These are phyloP conservation scores for Priapulus caudatus DNA, from an alignment of 2,888 invertebrate species.

Conservation along the genomic window DNA sequence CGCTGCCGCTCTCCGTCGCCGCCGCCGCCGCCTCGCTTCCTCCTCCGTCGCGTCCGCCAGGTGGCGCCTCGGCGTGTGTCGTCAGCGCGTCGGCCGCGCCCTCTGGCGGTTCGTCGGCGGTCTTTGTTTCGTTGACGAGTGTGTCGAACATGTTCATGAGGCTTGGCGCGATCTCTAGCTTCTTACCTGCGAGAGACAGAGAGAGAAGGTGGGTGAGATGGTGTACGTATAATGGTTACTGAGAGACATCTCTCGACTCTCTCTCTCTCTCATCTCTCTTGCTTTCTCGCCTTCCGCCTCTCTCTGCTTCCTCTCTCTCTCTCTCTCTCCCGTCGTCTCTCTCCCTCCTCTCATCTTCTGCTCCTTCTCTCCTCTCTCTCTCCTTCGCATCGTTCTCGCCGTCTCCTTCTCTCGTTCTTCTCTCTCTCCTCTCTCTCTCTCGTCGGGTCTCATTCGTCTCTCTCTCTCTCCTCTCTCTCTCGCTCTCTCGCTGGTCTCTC, in stretches of 20 bases:
- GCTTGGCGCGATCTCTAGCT: background rate
- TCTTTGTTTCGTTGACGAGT: background rate
- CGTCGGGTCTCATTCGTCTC: no score
- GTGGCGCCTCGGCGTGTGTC: background rate
- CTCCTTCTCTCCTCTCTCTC: no score
- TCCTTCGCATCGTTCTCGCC: background rate
- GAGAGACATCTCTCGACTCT: no score
- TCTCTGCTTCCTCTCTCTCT: conserved; percentile 1
- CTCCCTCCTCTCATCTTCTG: background rate
- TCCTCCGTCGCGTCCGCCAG: no score
- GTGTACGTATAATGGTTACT: no score
- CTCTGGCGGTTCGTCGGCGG: background rate
- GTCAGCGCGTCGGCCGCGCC: background rate
- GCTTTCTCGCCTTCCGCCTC: background rate
- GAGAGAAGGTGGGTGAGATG: no score
- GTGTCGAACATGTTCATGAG: background rate
- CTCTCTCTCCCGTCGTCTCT: background rate
- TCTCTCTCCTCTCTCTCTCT: conserved; percentile 3
- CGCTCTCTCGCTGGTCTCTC: no score
- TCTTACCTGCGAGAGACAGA: background rate
- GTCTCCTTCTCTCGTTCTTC: background rate
- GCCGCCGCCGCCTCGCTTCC: background rate
- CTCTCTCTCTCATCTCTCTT: background rate
- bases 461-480: no score
- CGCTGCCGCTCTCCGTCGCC: background rate